Conservation (phyloP, 2,113 vertebrate species). For the Vanacampus margaritifer region DNA sequence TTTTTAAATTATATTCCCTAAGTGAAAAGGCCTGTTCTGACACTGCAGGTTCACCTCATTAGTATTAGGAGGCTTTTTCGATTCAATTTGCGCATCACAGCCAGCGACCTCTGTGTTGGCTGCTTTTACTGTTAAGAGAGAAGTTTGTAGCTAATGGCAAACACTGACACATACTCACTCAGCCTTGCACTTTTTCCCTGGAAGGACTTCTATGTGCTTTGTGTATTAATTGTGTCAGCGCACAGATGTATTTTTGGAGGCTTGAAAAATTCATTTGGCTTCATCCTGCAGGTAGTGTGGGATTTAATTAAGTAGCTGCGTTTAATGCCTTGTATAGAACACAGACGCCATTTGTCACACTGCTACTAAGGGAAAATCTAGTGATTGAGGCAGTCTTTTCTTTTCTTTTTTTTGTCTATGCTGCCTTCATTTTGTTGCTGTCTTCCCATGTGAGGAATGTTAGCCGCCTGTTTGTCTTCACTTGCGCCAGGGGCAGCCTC, state of each 20-base stretch:
- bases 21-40: neutral
- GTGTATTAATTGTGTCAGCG: neutral
- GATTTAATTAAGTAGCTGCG: constrained; percentile 1
- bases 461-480: constrained; percentile 36
- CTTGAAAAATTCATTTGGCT: constrained; percentile 5
- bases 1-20: neutral
- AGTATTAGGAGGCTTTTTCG: neutral
- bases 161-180: neutral
- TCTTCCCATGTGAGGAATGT: constrained; percentile 14
- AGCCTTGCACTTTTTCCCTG: neutral
- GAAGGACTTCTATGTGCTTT: neutral
- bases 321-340: neutral
- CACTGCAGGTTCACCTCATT: neutral
- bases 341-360: neutral
- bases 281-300: neutral
- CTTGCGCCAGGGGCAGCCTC: constrained; percentile 41
- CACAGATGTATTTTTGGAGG: constrained; percentile 4
- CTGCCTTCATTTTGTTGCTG: neutral
- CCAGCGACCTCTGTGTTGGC: too few relatives aligned
- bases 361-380: neutral
- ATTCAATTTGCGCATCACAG: neutral
- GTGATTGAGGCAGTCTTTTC: neutral
- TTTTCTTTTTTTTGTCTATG: neutral
- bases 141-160: neutral
- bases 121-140: constrained; percentile 4